Evolutionary conservation across 2,113 vertebrate genomes (phyloP).

Genomic region (Mugil cephalus): DNA sequence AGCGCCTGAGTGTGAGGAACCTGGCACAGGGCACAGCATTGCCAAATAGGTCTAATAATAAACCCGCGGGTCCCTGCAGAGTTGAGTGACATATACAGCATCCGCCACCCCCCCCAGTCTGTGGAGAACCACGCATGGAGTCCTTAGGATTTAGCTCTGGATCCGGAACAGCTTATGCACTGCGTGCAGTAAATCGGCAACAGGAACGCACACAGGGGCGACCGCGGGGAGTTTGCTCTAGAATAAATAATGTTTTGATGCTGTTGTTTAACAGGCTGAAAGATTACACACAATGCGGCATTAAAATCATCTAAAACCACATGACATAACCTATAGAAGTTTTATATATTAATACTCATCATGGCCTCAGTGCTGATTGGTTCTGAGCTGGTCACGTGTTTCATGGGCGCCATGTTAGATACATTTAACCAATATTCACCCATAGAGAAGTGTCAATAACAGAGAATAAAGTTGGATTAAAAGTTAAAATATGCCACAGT

Average conservation of each 20-base stretch:
- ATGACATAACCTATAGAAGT: too few relatives aligned
- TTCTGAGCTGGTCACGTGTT: too few relatives aligned
- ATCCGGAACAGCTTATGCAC: slow-evolving; percentile 74
- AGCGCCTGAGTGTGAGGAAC: slow-evolving; percentile 40
- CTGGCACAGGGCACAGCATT: slow-evolving; percentile 51
- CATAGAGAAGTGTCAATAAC: too few relatives aligned
- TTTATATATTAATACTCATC: too few relatives aligned
- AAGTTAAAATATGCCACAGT: too few relatives aligned
- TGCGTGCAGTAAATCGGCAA: slow-evolving; percentile 62
- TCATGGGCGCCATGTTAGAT: too few relatives aligned
- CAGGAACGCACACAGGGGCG: slow-evolving; percentile 44
- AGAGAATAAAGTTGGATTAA: too few relatives aligned
- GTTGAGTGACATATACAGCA: slow-evolving; percentile 67
- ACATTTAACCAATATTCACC: too few relatives aligned
- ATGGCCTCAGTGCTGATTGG: too few relatives aligned
- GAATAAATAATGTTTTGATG: slow-evolving; percentile 38
- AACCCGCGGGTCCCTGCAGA: slow-evolving; percentile 47
- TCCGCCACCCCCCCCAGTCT: slow-evolving; percentile 38
- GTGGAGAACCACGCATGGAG: slow-evolving; percentile 37
- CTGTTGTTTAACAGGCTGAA: slow-evolving; percentile 13
- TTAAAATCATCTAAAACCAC: neutral
- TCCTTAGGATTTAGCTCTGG: slow-evolving; percentile 48
- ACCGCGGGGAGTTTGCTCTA: slow-evolving; percentile 57
- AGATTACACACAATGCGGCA: neutral
- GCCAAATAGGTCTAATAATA: slow-evolving; percentile 69